Percentiles rank a stretch among this genome's conserved stretches.
phyloP scores from a whole-genome alignment of 1,140 invertebrate genomes.

The Bathynomus jamesi region DNA sequence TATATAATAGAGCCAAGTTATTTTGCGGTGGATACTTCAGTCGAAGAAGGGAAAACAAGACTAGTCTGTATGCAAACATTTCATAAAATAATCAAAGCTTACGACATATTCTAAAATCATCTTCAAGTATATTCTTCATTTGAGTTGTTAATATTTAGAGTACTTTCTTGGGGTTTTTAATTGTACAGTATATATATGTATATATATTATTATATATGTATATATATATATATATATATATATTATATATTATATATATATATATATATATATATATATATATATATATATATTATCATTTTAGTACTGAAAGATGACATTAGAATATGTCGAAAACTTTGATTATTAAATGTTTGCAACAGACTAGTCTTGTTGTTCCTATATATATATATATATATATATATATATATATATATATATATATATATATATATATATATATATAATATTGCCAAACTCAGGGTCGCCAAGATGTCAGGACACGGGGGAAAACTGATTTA shows the following conservation, averaged over 20 bases:
- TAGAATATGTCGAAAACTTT: neutral
- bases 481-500: neutral
- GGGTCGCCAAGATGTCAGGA: neutral
- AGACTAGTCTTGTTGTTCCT: neutral
- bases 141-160: too few species aligned
- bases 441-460: neutral
- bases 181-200: slow-evolving; percentile 7
- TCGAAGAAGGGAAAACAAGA: too few species aligned
- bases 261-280: neutral
- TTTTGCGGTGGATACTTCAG: too few species aligned
- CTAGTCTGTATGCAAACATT: too few species aligned
- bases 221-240: slow-evolving; percentile 11
- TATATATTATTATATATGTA: slow-evolving; percentile 5
- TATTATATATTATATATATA: neutral
- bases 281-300: neutral
- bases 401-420: slow-evolving; percentile 11
- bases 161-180: too few species aligned
- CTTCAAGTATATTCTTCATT: too few species aligned
- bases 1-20: too few species aligned
- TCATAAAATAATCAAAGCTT: too few species aligned
- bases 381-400: neutral
- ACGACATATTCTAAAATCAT: too few species aligned
- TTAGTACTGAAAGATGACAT: neutral
- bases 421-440: slow-evolving; percentile 8
- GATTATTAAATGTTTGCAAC: neutral